Conservation (phyloP, 2,888 invertebrate species). For the Aradus depressus region DNA sequence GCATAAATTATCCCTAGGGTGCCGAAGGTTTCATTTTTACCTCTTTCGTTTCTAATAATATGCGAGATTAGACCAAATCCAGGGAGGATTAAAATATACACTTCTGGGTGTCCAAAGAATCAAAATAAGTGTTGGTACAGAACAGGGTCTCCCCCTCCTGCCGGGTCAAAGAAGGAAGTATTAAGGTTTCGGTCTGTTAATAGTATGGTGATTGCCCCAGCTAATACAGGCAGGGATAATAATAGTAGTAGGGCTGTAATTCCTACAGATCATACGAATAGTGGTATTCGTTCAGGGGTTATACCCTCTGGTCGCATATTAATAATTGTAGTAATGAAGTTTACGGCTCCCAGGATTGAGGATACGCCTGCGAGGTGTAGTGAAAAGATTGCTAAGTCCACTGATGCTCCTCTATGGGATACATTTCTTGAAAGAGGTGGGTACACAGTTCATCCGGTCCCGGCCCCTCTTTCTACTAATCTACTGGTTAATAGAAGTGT, state of each 20-base stretch:
- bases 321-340: slow-evolving; percentile 61
- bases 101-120: slow-evolving; percentile 81
- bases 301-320: neutral
- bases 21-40: slow-evolving; percentile 64
- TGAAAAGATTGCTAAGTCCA: slow-evolving; percentile 66
- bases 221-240: neutral
- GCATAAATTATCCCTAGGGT: slow-evolving; percentile 68
- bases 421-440: slow-evolving; percentile 8
- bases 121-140: slow-evolving; percentile 75
- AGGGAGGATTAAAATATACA: slow-evolving; percentile 74
- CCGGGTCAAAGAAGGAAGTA: slow-evolving; percentile 69
- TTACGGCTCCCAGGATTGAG: slow-evolving; percentile 63
- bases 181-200: slow-evolving; percentile 69
- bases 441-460: slow-evolving; percentile 16
- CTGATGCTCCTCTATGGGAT: slow-evolving; percentile 51
- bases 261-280: slow-evolving; percentile 2
- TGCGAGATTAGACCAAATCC: slow-evolving; percentile 74
- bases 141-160: slow-evolving; percentile 69
- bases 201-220: slow-evolving; percentile 39
- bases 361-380: slow-evolving; percentile 62
- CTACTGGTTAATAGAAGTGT: slow-evolving; percentile 49
- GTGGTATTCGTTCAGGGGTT: neutral
- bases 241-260: slow-evolving; percentile 1
- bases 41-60: slow-evolving; percentile 61
- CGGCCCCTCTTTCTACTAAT: slow-evolving; percentile 6